phyloP scores from a whole-genome alignment of 2,888 invertebrate genomes.

The Lamproptera curius region DNA sequence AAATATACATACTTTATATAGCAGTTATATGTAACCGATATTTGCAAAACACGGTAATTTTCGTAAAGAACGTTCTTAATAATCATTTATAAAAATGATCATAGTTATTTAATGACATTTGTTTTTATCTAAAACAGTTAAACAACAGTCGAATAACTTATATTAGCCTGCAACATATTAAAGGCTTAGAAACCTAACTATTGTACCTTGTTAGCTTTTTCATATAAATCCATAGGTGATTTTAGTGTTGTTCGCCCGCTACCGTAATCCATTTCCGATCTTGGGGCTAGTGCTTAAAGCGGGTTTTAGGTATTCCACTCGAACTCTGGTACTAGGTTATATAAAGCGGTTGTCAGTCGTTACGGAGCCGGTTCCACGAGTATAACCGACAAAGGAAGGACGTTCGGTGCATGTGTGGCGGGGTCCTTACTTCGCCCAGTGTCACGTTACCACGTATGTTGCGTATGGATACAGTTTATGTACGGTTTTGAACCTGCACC shows the following conservation, averaged over 20 bases:
- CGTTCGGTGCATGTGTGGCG: slow-evolving; percentile 26
- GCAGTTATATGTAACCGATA: background rate
- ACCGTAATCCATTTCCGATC: background rate
- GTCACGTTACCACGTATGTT: slow-evolving; percentile 33
- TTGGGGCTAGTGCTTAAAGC: background rate
- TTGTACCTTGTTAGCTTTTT: background rate
- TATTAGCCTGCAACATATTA: background rate
- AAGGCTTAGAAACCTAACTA: slow-evolving; percentile 4
- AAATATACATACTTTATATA: background rate
- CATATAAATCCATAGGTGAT: no score
- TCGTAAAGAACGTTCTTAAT: background rate
- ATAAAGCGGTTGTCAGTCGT: slow-evolving; percentile 20
- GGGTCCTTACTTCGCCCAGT: slow-evolving; percentile 31
- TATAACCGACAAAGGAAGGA: slow-evolving; percentile 35
- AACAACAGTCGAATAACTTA: background rate
- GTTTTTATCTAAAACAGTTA: no score
- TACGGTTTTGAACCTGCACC: slow-evolving; percentile 6
- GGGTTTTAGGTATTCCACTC: background rate
- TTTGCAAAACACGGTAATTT: background rate
- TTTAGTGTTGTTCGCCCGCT: background rate
- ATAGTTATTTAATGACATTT: background rate
- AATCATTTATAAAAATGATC: background rate
- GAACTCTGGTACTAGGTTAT: slow-evolving; percentile 14
- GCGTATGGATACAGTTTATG: slow-evolving; percentile 11
- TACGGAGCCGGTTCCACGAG: slow-evolving; percentile 41